Conservation (phyloP, 2,888 invertebrate species). For the Drosophila eohydei region DNA sequence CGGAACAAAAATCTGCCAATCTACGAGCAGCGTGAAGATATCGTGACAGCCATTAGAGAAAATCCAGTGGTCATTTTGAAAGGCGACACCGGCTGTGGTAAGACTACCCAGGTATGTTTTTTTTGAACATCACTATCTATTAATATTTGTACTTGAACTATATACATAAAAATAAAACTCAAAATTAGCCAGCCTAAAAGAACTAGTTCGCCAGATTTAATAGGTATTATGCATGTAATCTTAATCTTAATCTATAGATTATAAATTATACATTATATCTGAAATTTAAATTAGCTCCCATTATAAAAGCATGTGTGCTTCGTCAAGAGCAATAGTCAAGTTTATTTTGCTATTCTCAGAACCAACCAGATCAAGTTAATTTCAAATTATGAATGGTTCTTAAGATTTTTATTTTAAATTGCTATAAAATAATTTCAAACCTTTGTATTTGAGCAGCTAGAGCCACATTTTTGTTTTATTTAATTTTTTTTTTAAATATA, state of each 20-base stretch:
- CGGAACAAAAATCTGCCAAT: conserved; percentile 81
- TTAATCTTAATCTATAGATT: background rate
- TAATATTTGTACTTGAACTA: background rate
- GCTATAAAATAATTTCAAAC: too few relatives aligned
- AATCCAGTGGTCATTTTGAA: conserved; percentile 92
- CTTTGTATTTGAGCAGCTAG: too few relatives aligned
- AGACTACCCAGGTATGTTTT: conserved; percentile 89
- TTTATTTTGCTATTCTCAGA: too few relatives aligned
- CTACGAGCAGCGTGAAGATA: conserved; percentile 85
- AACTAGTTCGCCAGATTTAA: background rate
- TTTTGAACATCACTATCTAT: background rate
- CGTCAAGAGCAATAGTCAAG: too few relatives aligned
- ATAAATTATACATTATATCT: background rate
- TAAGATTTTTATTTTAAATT: too few relatives aligned
- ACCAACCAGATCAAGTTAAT: background rate
- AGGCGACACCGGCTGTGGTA: conserved; percentile 98
- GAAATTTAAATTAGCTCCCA: background rate
- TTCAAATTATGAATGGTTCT: background rate
- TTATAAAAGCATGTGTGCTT: background rate
- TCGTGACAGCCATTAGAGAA: conserved; percentile 87
- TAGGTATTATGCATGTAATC: background rate
- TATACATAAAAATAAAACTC: background rate
- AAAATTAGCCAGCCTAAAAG: background rate
- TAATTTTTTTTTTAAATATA: too few relatives aligned
- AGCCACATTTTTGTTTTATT: too few relatives aligned